Evolutionary conservation across 2,888 invertebrate genomes (phyloP).

Genomic region (Scaptomyza caliginosa): DNA sequence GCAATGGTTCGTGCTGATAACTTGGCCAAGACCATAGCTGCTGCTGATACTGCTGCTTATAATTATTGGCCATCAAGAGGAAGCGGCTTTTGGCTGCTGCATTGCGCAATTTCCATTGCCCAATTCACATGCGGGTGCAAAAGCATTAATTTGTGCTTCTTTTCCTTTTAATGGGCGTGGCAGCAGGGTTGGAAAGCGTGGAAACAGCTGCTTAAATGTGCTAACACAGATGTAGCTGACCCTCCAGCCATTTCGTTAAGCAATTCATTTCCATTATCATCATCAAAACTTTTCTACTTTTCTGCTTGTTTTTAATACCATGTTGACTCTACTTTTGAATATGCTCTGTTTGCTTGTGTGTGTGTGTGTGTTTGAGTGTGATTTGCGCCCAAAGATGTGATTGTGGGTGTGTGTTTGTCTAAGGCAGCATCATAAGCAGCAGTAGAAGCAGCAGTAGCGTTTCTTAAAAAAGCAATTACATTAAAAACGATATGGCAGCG

Average conservation of each 20-base stretch:
- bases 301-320: constrained; percentile 47
- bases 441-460: constrained; percentile 42
- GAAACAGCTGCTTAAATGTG: constrained; percentile 68
- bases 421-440: constrained; percentile 53
- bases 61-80: constrained; percentile 58
- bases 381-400: constrained; percentile 43
- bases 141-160: constrained; percentile 48
- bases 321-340: constrained; percentile 30
- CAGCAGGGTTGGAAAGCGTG: not conserved
- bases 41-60: constrained; percentile 41
- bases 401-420: constrained; percentile 36
- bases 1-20: constrained; percentile 55
- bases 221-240: constrained; percentile 32
- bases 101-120: constrained; percentile 22
- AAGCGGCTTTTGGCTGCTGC: constrained; percentile 29
- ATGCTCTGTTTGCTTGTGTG: constrained; percentile 1
- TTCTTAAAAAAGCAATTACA: constrained; percentile 82
- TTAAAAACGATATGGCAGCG: constrained; percentile 79
- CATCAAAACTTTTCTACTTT: constrained; percentile 74
- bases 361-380: constrained; percentile 37
- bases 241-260: constrained; percentile 43
- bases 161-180: not conserved
- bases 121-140: constrained; percentile 41
- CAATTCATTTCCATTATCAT: constrained; percentile 80
- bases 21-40: constrained; percentile 41